Evolutionary conservation across 2,797 vertebrate species (phyloP), one percentile per base, ranked within the genome.

Genomic region (Crenichthys baileyi): DNA sequence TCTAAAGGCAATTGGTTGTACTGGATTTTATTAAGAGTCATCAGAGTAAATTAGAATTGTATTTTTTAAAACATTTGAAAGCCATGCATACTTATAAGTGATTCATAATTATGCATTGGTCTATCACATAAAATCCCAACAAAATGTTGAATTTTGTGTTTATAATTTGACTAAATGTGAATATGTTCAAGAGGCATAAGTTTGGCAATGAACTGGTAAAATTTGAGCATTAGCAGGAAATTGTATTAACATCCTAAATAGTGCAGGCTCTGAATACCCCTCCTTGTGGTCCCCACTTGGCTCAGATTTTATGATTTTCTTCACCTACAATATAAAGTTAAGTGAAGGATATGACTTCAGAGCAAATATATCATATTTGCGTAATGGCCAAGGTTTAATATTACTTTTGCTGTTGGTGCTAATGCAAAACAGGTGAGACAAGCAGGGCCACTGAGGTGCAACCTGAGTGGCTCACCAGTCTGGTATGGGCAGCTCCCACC

Each of bases 361-460:
- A 85, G 74, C 79, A 85, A 79, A 85, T 85, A 73, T 65, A 78
- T 94, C 93, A 91, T 94, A 92, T 80, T 72, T 77, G 39, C 95
- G 81, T 94, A 91, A 94, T 75, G 82, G 85, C 86, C 85, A 87
- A 8, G 31, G 83, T 87, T 87, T 88, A 83, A 81, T 87, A 75
- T 88, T 91, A 74, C 89, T 80, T 77, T 72, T 95, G 92, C 94
- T 94, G 91, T 79, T 83, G 87, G 48, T 92, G n/a, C 89, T 96
- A 96, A 97, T 95, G 90, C 83, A 93, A 95, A 93, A 84, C 90
- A 93, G 92, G 88, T 89, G 90, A 93, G 78, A 91, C 65, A 88
- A 82, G 88, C 80, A 83, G 85, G 88, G 88, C 72, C 88, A 83
- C 75, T 85, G 85, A 87, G 79, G 84, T 79, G 72, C 29, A n/a